These are phyloP conservation scores for Arrhopalites spinosus DNA, from an alignment of 2,888 invertebrate species.

Conservation along the genomic window DNA sequence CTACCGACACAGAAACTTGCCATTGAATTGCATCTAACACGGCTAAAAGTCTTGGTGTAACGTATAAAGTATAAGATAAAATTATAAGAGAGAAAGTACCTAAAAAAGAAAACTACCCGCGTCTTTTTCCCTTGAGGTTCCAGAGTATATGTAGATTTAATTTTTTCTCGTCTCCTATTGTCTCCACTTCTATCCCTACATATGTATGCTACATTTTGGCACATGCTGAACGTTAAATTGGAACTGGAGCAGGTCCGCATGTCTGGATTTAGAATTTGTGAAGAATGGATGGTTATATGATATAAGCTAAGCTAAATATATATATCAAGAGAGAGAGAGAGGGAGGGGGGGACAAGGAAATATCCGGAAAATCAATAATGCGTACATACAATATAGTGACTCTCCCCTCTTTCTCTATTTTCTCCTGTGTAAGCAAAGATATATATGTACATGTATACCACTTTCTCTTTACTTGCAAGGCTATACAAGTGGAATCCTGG, in stretches of 20 bases:
- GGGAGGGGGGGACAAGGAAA: neutral
- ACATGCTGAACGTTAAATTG: neutral
- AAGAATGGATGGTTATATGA: neutral
- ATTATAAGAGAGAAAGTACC: too few species aligned
- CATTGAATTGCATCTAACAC: too few species aligned
- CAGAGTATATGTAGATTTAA: too few species aligned
- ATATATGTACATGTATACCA: neutral
- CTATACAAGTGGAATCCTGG: neutral
- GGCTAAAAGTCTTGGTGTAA: too few species aligned
- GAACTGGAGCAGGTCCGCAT: constrained; percentile 4
- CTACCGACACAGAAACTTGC: too few species aligned
- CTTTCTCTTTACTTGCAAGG: neutral
- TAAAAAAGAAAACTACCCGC: too few species aligned
- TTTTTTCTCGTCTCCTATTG: too few species aligned
- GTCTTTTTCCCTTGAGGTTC: too few species aligned
- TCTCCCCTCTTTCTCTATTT: too few species aligned
- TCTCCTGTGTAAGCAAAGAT: neutral
- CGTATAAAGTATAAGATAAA: too few species aligned
- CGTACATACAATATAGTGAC: neutral
- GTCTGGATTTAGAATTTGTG: neutral
- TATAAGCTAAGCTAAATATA: neutral
- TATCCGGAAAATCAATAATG: neutral
- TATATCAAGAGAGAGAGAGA: neutral
- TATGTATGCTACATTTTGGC: neutral
- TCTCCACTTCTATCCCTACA: too few species aligned